phyloP scores from a whole-genome alignment of 1,140 invertebrate genomes.

The Drosophila kepulauana region DNA sequence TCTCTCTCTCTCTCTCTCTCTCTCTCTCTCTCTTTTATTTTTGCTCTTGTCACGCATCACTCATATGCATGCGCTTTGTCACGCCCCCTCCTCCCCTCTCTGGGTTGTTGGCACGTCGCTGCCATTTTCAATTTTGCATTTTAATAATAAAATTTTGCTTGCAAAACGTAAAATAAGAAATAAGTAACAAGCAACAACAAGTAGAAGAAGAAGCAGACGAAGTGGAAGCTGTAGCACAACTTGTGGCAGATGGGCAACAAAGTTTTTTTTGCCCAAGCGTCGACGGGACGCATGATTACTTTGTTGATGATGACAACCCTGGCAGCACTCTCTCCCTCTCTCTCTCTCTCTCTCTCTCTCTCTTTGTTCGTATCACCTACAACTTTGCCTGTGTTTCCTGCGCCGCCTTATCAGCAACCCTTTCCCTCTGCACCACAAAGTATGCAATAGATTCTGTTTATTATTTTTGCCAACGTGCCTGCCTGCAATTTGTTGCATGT shows the following conservation, averaged over 20 bases:
- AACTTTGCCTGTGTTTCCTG: conserved; percentile 40
- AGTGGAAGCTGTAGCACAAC: conserved; percentile 43
- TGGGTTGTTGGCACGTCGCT: conserved; percentile 59
- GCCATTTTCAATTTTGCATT: conserved; percentile 82
- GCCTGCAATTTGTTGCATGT: conserved; percentile 73
- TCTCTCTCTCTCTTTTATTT: conserved; percentile 9
- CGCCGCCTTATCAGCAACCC: conserved; percentile 30
- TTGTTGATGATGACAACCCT: conserved; percentile 82
- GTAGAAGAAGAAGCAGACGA: conserved; percentile 24
- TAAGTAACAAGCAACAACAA: conserved; percentile 18
- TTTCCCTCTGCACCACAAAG: conserved; percentile 66
- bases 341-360: conserved; percentile 13
- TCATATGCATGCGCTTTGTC: conserved; percentile 56
- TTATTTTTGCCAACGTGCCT: conserved; percentile 71
- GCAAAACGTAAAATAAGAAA: conserved; percentile 54
- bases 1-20: not conserved
- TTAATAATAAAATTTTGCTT: conserved; percentile 81
- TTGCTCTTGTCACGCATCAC: conserved; percentile 71
- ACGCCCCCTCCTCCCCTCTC: conserved; percentile 24
- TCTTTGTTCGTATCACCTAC: conserved; percentile 8
- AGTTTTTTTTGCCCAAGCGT: conserved; percentile 42
- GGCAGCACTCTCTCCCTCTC: conserved; percentile 22
- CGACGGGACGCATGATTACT: conserved; percentile 72
- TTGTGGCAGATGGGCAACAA: conserved; percentile 67
- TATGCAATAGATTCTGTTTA: conserved; percentile 81